Base-by-base conservation (phyloP, 2,888 invertebrate genomes). In the Clostera curtula region DNA sequence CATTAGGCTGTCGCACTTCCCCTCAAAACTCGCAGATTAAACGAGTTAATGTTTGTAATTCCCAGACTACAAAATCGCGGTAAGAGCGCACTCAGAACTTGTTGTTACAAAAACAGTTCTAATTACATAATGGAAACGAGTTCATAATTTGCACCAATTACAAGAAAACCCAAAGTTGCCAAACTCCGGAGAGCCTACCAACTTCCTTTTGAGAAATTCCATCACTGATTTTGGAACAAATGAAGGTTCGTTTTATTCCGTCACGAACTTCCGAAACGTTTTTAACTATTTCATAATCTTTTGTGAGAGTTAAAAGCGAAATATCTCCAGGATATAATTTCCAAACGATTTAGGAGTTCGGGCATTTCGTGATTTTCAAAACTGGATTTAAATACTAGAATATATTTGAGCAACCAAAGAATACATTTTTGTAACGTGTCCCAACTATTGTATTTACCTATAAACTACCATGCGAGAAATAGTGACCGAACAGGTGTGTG, bases 231-330 rank as follows among this genome's bases (percentile, higher is more conserved):
- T 39, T 9, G 26, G 21, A 23, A 20, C 26, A 25, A 25, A 20
- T 17, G 28, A 27, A 31, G 23, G 11, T 25, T 21, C 25, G 30
- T 32, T 41, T 40, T 26, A 32, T 35, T 41, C 28, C 22, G 11
- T 17, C 23, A 34, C 27, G 43, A 45, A 35, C 40, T 43, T n/a
- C 19, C 2, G 19, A 21, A 36, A 22, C 29, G 26, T 27, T 36
- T 36, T 38, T 24, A 43, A 46, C 46, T 46, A 46, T 43, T 46
- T 31, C n/a, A 19, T 28, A 33, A 36, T 34, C 28, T 34, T 29
- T 20, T 36, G 19, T 19, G 15, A 26, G 27, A 36, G 43, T 30
- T 46, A 35, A 43, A 45, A 40, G 35, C 9, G 29, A 25, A 31
- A 35, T 20, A 29, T 37, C 22, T 29, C 12, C 3, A 11, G 12